Percentiles rank a stretch among this genome's conserved stretches.
phyloP scores from a whole-genome alignment of 2,888 invertebrate genomes.

The Aleiodes testaceus region DNA sequence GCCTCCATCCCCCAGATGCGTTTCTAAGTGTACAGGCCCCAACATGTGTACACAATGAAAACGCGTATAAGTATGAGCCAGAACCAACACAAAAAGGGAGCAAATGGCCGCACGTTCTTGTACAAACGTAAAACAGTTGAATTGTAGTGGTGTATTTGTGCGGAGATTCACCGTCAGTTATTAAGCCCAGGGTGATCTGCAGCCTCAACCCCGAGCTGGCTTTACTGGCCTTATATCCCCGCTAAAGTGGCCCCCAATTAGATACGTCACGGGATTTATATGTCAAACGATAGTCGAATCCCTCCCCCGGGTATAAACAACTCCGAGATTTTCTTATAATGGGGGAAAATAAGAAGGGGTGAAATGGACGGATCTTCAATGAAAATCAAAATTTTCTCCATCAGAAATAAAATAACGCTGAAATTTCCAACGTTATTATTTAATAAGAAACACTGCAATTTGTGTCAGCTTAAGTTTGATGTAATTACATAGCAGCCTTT shows the following conservation, averaged over 20 bases:
- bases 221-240: slow-evolving; percentile 57
- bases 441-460: slow-evolving; percentile 13
- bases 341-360: too few species aligned
- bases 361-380: too few species aligned
- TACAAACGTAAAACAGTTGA: slow-evolving; percentile 28
- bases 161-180: slow-evolving; percentile 61
- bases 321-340: slow-evolving; percentile 27
- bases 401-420: background rate
- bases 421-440: background rate
- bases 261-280: slow-evolving; percentile 72
- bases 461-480: slow-evolving; percentile 6
- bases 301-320: slow-evolving; percentile 58
- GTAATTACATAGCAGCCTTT: slow-evolving; percentile 1
- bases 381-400: too few species aligned
- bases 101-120: slow-evolving; percentile 32
- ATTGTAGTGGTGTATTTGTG: slow-evolving; percentile 37
- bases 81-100: slow-evolving; percentile 41
- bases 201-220: slow-evolving; percentile 60
- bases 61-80: slow-evolving; percentile 44
- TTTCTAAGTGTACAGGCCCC: slow-evolving; percentile 38
- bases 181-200: slow-evolving; percentile 69
- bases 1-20: slow-evolving; percentile 34
- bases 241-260: slow-evolving; percentile 71
- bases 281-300: slow-evolving; percentile 63
- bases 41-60: slow-evolving; percentile 43